Percentiles rank a stretch among this genome's conserved stretches.
Conservation (phyloP, 2,797 vertebrate species). For the Eulemur mongoz region DNA sequence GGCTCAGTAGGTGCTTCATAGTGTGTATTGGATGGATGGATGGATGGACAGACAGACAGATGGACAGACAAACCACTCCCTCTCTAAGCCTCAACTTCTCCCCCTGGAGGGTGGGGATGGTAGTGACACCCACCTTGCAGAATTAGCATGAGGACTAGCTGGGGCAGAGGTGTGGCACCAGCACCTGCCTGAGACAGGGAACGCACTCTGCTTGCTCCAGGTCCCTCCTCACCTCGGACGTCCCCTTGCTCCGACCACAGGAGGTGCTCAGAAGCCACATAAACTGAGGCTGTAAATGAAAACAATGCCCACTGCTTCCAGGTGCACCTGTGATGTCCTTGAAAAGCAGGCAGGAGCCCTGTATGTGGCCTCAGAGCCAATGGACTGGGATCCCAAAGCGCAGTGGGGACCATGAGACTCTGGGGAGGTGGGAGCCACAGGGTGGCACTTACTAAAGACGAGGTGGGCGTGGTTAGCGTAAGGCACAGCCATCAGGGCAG, state of each 20-base stretch:
- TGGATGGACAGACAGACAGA: too few species aligned
- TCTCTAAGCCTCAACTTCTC: neutral
- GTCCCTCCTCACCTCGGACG: too few species aligned
- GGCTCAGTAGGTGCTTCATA: neutral
- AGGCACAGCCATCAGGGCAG: too few species aligned
- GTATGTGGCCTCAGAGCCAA: neutral
- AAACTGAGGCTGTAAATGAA: neutral
- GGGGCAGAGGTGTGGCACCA: neutral
- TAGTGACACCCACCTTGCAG: neutral
- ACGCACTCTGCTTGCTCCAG: rapidly evolving
- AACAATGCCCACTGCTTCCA: neutral
- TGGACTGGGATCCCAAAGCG: neutral
- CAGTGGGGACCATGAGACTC: neutral
- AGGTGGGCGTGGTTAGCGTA: neutral
- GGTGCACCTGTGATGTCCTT: neutral
- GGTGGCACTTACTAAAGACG: neutral
- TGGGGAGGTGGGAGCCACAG: neutral
- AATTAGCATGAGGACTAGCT: neutral
- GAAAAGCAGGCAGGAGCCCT: neutral
- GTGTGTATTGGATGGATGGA: neutral
- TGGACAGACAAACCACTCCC: neutral
- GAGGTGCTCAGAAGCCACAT: neutral
- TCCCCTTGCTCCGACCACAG: neutral
- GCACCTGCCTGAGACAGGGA: too few species aligned
- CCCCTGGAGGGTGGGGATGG: neutral